Base-by-base conservation (phyloP, 2,888 invertebrate species). In the Cosmopolites sordidus region DNA sequence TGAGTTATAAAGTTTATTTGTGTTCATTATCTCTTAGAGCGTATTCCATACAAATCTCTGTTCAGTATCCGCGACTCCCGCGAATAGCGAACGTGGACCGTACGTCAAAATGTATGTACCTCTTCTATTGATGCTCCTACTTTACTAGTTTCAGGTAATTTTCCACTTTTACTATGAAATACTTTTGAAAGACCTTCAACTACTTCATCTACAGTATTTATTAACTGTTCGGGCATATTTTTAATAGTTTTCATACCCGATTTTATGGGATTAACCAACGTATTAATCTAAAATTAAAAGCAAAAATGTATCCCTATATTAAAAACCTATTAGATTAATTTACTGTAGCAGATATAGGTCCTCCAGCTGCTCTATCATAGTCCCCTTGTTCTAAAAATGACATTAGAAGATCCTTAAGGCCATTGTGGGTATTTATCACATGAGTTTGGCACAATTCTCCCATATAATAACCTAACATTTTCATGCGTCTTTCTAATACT, bases 221-320 rank as follows among this genome's bases (percentile, higher is more conserved):
- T 80, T 59, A 94, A 82, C 64, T 89, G 89, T 68, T 94, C 93
- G 0, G 94, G 93, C 79, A 92, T 88, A 45, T 88, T 86, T 72
- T 89, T 89, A 18, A 95, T 86, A 0, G 89, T 86, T 66, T 87
- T 84, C 79, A 92, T 89, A 0, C 92, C 90, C 3, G 84, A 85
- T 66, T 86, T 84, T 54, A 95, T 74, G 0, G 94, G 92, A 66
- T 75, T 75, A 6, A 75, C 76, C 43, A 76, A 61, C 1, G 73
- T 74, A 61, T 75, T 74, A 58, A 75, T 75, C 72, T 74, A 51
- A 44, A 69, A 53, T 30, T 17, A 37, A 39, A 37, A 39, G 12
- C n/a, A n/a, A n/a, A n/a, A n/a, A n/a, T n/a, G n/a, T n/a, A n/a
- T n/a, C n/a, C n/a, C n/a, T n/a, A n/a, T n/a, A n/a, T n/a, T n/a